These are phyloP conservation scores for Rhynchonycteris naso DNA, from an alignment of 2,797 vertebrate genomes.

Conservation along the genomic window DNA sequence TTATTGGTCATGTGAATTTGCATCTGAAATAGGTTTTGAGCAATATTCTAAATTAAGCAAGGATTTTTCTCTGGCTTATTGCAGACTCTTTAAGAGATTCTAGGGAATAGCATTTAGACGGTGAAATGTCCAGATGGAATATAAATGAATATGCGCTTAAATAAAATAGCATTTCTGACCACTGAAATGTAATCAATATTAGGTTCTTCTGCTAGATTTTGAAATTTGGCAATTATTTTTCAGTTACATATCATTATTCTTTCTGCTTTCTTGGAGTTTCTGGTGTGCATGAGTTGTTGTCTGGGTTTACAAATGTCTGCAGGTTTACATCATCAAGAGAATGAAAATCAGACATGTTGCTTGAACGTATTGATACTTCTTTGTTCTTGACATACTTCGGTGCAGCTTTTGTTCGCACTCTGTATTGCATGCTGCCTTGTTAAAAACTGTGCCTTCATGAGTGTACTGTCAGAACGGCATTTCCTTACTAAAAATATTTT, in stretches of 20 bases:
- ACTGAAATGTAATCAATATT: not conserved
- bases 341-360: not conserved
- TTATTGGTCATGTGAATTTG: not conserved
- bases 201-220: constrained; percentile 33
- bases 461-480: not conserved
- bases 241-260: not conserved
- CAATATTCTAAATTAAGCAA: constrained; percentile 7
- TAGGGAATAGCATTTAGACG: not conserved
- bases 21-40: not conserved
- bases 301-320: not conserved
- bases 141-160: not conserved
- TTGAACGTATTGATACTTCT: not conserved
- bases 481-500: constrained; percentile 14
- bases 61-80: not conserved
- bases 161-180: not conserved
- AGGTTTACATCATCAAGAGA: not conserved
- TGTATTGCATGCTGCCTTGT: not conserved
- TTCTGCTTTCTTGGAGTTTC: constrained; percentile 55
- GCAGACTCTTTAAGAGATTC: not conserved
- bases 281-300: fast-evolving
- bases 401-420: not conserved
- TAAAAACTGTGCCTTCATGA: not conserved
- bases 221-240: not conserved
- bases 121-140: not conserved
- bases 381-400: not conserved